phyloP scores from a whole-genome alignment of 2,113 vertebrate genomes.

The Salvelinus alpinus region DNA sequence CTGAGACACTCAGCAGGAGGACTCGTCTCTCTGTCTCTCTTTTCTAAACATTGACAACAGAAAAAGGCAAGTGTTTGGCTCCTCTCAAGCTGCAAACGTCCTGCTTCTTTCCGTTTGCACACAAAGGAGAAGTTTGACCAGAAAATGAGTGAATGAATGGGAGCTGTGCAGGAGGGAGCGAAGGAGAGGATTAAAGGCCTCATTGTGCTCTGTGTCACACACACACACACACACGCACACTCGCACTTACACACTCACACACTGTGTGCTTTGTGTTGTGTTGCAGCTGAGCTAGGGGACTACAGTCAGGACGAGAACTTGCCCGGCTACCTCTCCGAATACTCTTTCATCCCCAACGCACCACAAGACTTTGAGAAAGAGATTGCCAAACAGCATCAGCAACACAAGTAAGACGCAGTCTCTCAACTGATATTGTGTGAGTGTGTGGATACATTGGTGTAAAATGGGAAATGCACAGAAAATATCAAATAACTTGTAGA shows the following conservation, averaged over 20 bases:
- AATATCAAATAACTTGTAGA: not conserved
- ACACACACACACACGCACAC: not conserved
- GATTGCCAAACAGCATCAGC: slow-evolving; percentile 96
- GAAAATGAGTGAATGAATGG: slow-evolving; percentile 6
- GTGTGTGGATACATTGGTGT: too few relatives aligned
- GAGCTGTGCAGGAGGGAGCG: not conserved
- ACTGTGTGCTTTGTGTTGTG: slow-evolving; percentile 54
- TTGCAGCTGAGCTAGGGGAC: slow-evolving; percentile 91
- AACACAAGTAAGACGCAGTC: slow-evolving; percentile 83
- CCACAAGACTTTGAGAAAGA: slow-evolving; percentile 98
- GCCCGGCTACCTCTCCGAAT: slow-evolving; percentile 91
- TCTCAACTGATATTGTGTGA: too few relatives aligned
- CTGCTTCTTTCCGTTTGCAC: not conserved
- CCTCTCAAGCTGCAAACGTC: slow-evolving; percentile 2
- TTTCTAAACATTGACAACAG: not conserved
- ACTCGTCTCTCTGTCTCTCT: not conserved
- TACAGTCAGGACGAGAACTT: slow-evolving; percentile 88
- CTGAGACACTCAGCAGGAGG: not conserved
- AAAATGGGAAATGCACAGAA: not conserved
- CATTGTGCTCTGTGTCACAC: not conserved
- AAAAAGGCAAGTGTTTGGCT: slow-evolving; percentile 1
- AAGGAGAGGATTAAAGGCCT: too few relatives aligned
- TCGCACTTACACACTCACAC: not conserved
- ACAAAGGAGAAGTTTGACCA: slow-evolving; percentile 3
- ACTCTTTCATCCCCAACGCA: slow-evolving; percentile 89